phyloP scores from a whole-genome alignment of 2,113 vertebrate genomes.

The Poecilia latipinna region DNA sequence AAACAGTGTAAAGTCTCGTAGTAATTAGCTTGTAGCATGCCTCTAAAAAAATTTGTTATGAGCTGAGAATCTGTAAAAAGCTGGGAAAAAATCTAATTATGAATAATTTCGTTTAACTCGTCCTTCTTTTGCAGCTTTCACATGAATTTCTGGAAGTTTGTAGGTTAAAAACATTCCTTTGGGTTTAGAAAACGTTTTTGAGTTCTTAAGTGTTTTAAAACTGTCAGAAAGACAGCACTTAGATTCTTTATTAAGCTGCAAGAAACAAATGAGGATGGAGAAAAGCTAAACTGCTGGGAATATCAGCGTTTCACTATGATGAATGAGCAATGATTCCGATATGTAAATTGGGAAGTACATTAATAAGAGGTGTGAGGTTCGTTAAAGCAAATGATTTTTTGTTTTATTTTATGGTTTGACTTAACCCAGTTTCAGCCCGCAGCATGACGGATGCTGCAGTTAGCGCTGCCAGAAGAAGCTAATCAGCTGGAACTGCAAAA shows the following conservation, averaged over 20 bases:
- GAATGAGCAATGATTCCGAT: slow-evolving; percentile 49
- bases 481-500: slow-evolving; percentile 13
- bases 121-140: not conserved
- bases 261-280: slow-evolving; percentile 45
- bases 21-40: too few species aligned
- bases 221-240: slow-evolving; percentile 11
- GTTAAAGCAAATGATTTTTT: slow-evolving; percentile 29
- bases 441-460: slow-evolving; percentile 16
- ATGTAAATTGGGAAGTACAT: slow-evolving; percentile 22
- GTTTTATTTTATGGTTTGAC: slow-evolving; percentile 38
- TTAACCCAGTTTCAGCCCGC: slow-evolving; percentile 45
- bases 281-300: slow-evolving; percentile 39
- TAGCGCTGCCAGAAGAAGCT: slow-evolving; percentile 26
- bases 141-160: slow-evolving; percentile 12
- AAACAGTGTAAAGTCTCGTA: too few species aligned
- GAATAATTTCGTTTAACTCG: too few species aligned
- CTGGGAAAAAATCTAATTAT: too few species aligned
- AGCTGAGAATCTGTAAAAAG: too few species aligned
- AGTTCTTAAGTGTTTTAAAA: slow-evolving; percentile 10
- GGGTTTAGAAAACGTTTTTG: not conserved
- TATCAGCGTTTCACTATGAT: slow-evolving; percentile 52
- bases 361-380: slow-evolving; percentile 30
- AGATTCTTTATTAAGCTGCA: slow-evolving; percentile 33
- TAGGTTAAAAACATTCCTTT: not conserved
- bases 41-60: too few species aligned